Percentiles rank a stretch among this genome's conserved stretches.
Evolutionary conservation across 2,797 vertebrate species (phyloP).

Genomic region (Danio kyathit): DNA sequence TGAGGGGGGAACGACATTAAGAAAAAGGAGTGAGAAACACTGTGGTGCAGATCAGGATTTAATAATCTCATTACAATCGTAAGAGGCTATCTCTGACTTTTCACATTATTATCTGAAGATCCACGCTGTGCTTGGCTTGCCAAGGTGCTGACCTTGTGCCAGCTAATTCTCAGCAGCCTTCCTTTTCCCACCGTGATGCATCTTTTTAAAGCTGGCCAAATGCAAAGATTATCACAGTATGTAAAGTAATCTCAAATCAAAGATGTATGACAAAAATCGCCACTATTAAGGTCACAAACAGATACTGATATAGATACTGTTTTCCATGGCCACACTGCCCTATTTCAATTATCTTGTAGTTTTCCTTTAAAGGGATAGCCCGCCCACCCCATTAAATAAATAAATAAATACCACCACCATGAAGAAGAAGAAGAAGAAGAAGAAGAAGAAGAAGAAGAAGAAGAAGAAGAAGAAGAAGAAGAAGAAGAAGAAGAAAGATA

Average conservation of each 20-base stretch:
- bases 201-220: constrained; percentile 55
- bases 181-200: constrained; percentile 59
- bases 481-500: too few relatives aligned
- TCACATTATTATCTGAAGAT: constrained; percentile 40
- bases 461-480: too few relatives aligned
- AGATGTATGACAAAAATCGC: constrained; percentile 43
- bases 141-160: constrained; percentile 43
- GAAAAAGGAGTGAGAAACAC: not conserved
- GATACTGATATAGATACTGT: not conserved
- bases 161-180: constrained; percentile 58
- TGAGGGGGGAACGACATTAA: not conserved
- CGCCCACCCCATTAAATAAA: too few relatives aligned
- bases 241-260: constrained; percentile 66
- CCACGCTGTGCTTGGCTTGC: constrained; percentile 45
- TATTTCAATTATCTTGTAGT: constrained; percentile 48
- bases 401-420: too few relatives aligned
- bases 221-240: constrained; percentile 69
- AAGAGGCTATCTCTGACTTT: constrained; percentile 39
- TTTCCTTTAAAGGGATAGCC: too few relatives aligned
- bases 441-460: too few relatives aligned
- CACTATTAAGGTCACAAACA: constrained; percentile 50
- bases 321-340: constrained; percentile 31
- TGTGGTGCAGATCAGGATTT: constrained; percentile 18
- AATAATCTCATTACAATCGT: constrained; percentile 12
- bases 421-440: too few relatives aligned